These are phyloP conservation scores for Delphinus delphis DNA, from an alignment of 2,113 vertebrate genomes.

Conservation along the genomic window DNA sequence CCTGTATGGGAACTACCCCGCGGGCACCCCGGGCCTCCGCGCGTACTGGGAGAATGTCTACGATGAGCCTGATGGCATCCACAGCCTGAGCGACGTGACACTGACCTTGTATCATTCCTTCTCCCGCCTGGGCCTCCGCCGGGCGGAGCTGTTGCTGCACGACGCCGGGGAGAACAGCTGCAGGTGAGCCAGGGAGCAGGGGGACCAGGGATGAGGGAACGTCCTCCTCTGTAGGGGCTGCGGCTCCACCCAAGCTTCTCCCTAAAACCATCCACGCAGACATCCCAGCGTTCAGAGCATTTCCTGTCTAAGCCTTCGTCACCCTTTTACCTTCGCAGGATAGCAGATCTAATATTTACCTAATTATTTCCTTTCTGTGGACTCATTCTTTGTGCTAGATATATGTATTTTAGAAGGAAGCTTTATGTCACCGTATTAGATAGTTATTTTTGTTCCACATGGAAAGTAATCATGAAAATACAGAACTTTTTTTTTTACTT, in stretches of 20 bases:
- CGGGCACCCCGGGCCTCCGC: constrained; percentile 89
- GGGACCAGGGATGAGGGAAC: rapidly evolving
- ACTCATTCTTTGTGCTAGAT: neutral
- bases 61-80: constrained; percentile 92
- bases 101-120: constrained; percentile 96
- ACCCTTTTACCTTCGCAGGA: neutral
- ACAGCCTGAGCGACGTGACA: constrained; percentile 89
- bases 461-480: neutral
- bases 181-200: constrained; percentile 84
- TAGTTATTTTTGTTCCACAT: neutral
- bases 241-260: rapidly evolving
- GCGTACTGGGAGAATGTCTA: constrained; percentile 96
- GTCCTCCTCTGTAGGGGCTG: too few species aligned
- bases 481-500: neutral
- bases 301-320: rapidly evolving
- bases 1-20: constrained; percentile 91
- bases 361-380: neutral
- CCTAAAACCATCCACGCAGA: rapidly evolving
- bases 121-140: constrained; percentile 89
- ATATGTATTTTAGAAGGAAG: neutral
- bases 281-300: rapidly evolving
- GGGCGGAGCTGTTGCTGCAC: constrained; percentile 88
- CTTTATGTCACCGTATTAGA: neutral
- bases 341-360: neutral
- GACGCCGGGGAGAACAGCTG: constrained; percentile 89